Evolutionary conservation across 2,888 invertebrate species (phyloP).

Genomic region (Cryptus viduatorius): DNA sequence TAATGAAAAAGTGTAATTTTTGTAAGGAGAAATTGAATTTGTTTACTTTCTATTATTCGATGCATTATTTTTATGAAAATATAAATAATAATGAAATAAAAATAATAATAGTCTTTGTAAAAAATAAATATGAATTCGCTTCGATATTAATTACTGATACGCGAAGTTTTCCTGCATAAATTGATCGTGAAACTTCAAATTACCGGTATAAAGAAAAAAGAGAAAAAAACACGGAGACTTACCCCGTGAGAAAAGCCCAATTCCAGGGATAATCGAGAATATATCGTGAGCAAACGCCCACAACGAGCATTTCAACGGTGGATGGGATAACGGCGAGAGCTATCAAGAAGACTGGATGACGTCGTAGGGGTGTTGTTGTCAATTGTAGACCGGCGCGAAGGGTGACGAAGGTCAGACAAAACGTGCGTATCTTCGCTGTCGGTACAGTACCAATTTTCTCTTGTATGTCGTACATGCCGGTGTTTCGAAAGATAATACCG

Average conservation of each 20-base stretch:
- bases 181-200: too few relatives aligned
- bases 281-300: slow-evolving; percentile 72
- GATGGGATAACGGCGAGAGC: slow-evolving; percentile 79
- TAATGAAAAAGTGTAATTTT: too few relatives aligned
- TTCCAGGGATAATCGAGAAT: slow-evolving; percentile 79
- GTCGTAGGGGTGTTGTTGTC: slow-evolving; percentile 77
- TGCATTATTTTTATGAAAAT: too few relatives aligned
- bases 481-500: slow-evolving; percentile 84
- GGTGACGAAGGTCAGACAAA: slow-evolving; percentile 80
- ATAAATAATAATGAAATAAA: too few relatives aligned
- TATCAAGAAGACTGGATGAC: slow-evolving; percentile 76
- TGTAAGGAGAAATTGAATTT: too few relatives aligned
- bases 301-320: slow-evolving; percentile 76
- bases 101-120: too few relatives aligned
- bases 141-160: too few relatives aligned
- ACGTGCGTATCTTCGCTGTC: slow-evolving; percentile 77
- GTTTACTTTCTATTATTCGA: too few relatives aligned
- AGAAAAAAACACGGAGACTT: slow-evolving; percentile 43
- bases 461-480: slow-evolving; percentile 75
- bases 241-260: slow-evolving; percentile 83
- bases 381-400: slow-evolving; percentile 81
- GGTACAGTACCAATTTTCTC: slow-evolving; percentile 73
- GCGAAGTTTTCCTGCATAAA: too few relatives aligned
- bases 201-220: neutral
- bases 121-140: too few relatives aligned